Base-by-base conservation (phyloP, 2,113 vertebrate species). In the Fregetta grallaria region DNA sequence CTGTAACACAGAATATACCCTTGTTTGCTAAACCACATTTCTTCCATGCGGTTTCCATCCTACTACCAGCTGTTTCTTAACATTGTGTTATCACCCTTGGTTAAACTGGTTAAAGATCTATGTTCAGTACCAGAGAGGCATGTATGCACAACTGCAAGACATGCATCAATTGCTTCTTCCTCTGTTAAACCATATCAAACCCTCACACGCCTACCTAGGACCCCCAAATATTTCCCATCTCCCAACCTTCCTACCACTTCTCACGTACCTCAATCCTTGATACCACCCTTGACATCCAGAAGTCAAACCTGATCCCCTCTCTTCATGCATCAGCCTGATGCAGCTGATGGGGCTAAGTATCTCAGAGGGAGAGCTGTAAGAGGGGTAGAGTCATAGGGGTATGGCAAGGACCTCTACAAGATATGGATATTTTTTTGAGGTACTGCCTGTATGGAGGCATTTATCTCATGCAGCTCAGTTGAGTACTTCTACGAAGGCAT, bases 381-480 rank as follows among this genome's bases (percentile, higher is more conserved):
- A 52, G 32, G 15, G 6, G 15, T 34, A 38, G 38, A 49, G 9
- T 16, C 27, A 27, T 0, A 50, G 10, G 19, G 47, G 5, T 13
- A 67, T 1, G 4, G 22, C 40, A 72, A 50, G 29, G 10, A 82
- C 32, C 15, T 42, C 68, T 38, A 47, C 14, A 36, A 72, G 9
- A 32, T 1, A 16, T 0, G 3, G 34, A 5, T 19, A 2, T 26
- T 81, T 55, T 50, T 53, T 30, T 7, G 7, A 62, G 38, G 13
- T 25, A 21, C 19, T 67, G 12, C n/a, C 26, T 67, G 10, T 40
- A 16, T 20, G 7, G 36, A 62, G 42, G 8, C 2, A 4, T 76
- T 79, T 63, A 19, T 59, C 27, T 68, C 21, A 0, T 2, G 3
- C 18, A 66, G 36, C 45, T 71, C 3, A 0, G 59, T 38, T 21